A percentile compares a stretch with the other conserved stretches of the same genome.
Evolutionary conservation across 2,113 vertebrate species (phyloP).

Genomic region (Mohoua ochrocephala): DNA sequence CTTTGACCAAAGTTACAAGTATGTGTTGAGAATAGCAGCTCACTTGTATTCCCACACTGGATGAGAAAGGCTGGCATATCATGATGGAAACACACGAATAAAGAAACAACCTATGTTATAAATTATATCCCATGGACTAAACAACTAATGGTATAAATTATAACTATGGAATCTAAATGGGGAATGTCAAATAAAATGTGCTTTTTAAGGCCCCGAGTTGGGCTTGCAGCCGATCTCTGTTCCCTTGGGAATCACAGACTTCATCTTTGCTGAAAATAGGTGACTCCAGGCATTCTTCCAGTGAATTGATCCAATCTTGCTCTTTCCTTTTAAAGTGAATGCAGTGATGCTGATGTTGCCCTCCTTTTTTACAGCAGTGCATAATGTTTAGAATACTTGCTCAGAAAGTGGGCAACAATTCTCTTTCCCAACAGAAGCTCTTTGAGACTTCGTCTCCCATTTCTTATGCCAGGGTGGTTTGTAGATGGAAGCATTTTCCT

Average conservation of each 20-base stretch:
- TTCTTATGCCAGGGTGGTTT: not conserved
- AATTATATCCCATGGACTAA: not conserved
- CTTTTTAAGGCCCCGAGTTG: not conserved
- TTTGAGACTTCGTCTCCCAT: not conserved
- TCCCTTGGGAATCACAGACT: not conserved
- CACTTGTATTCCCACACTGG: not conserved
- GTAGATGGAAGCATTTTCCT: not conserved
- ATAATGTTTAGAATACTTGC: not conserved
- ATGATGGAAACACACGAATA: not conserved
- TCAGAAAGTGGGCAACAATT: not conserved
- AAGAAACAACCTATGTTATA: not conserved
- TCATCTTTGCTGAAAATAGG: not conserved
- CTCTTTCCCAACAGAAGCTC: not conserved
- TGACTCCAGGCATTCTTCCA: not conserved
- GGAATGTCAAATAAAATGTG: not conserved
- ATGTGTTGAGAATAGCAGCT: slow-evolving; percentile 8
- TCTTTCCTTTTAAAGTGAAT: not conserved
- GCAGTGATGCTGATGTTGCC: not conserved
- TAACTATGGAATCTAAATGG: not conserved
- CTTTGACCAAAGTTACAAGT: slow-evolving; percentile 34
- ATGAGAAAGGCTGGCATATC: not conserved
- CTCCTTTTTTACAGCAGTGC: not conserved
- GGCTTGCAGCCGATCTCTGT: not conserved
- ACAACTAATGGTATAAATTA: not conserved
- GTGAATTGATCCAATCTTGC: not conserved